A percentile compares a stretch with the other conserved stretches of the same genome.
Evolutionary conservation across 2,888 invertebrate genomes (phyloP).

Genomic region (Gymnosoma rotundatum): DNA sequence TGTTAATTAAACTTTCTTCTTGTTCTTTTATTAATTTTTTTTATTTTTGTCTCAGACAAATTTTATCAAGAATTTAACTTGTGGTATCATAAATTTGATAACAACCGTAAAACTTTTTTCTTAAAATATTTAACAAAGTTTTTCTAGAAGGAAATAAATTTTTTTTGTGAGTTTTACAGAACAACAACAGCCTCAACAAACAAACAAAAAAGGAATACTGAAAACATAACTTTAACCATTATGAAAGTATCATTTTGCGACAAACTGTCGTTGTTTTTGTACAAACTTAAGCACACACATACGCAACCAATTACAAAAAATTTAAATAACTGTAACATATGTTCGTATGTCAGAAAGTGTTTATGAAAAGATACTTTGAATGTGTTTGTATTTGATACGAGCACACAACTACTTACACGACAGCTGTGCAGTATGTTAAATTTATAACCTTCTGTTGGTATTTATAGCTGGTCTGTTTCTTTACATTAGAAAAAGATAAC

Average conservation of each 20-base stretch:
- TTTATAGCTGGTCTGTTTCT: conserved; percentile 39
- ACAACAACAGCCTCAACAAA: conserved; percentile 7
- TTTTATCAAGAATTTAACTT: conserved; percentile 40
- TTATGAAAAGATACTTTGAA: conserved; percentile 30
- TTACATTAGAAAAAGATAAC: conserved; percentile 1
- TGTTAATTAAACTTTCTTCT: too few species aligned
- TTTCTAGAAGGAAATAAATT: conserved; percentile 7
- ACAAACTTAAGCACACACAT: neutral
- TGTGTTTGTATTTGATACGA: neutral
- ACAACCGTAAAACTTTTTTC: conserved; percentile 42
- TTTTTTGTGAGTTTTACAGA: neutral
- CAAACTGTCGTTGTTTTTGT: conserved; percentile 13
- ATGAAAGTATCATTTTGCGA: conserved; percentile 46
- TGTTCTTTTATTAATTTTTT: conserved; percentile 5
- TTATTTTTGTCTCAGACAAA: conserved; percentile 4
- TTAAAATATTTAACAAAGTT: conserved; percentile 15
- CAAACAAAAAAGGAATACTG: neutral
- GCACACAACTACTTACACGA: neutral
- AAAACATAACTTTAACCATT: conserved; percentile 50
- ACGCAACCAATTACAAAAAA: neutral
- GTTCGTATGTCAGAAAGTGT: conserved; percentile 17
- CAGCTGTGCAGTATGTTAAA: conserved; percentile 50
- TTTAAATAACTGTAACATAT: conserved; percentile 3
- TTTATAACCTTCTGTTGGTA: conserved; percentile 59
- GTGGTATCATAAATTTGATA: conserved; percentile 51